Conservation (phyloP, 1,140 invertebrate species). For the Vanessa atalanta region DNA sequence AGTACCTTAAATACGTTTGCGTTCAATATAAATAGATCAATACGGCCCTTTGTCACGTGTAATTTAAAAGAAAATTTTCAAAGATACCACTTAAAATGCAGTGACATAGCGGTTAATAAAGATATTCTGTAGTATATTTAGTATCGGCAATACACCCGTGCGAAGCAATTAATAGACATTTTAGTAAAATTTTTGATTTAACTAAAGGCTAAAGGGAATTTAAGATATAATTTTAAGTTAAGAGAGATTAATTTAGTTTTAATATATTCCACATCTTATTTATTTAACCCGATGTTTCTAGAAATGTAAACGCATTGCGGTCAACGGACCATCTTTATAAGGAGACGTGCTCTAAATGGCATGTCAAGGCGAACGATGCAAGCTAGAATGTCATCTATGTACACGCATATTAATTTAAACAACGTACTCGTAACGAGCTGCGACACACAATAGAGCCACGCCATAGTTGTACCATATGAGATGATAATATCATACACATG, state of each 20-base stretch:
- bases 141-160: too few species aligned
- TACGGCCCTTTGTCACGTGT: too few species aligned
- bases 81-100: too few species aligned
- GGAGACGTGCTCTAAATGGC: constrained; percentile 6
- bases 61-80: too few species aligned
- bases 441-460: neutral
- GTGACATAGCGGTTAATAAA: too few species aligned
- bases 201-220: neutral
- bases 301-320: neutral
- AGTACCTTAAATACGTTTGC: too few species aligned
- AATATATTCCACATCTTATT: neutral
- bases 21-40: too few species aligned
- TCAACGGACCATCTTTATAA: neutral
- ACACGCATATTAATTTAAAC: neutral
- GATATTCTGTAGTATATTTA: too few species aligned
- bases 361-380: constrained; percentile 4
- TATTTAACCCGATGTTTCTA: neutral
- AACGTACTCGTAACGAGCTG: neutral
- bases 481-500: neutral
- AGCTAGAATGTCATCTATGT: constrained; percentile 6
- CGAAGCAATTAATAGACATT: too few species aligned
- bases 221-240: neutral
- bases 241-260: neutral
- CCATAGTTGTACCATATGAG: too few species aligned
- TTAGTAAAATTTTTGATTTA: too few species aligned